A percentile compares a stretch with the other conserved stretches of the same genome.
Conservation (phyloP, 2,797 vertebrate genomes). For the Myotis pilosus region DNA sequence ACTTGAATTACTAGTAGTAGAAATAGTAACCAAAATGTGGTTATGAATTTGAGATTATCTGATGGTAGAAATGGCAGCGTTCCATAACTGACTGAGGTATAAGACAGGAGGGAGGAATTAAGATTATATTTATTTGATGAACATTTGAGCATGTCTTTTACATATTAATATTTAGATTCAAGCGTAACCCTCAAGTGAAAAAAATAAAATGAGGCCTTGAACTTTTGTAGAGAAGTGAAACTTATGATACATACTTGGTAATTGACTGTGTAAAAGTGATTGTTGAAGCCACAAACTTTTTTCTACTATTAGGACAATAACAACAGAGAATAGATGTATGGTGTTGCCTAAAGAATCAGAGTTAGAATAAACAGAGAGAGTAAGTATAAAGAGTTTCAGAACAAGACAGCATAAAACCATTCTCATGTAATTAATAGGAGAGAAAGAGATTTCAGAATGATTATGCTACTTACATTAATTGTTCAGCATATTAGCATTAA, state of each 20-base stretch:
- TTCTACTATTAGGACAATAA: neutral
- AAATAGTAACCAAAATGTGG: neutral
- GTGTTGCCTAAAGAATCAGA: neutral
- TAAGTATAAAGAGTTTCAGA: neutral
- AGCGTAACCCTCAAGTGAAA: neutral
- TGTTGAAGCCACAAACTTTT: neutral
- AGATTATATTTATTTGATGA: neutral
- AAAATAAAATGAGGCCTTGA: neutral
- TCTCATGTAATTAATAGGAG: neutral
- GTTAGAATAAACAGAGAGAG: neutral
- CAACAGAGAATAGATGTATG: neutral
- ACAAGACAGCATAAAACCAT: neutral
- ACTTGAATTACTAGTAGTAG: neutral
- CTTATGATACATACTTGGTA: neutral
- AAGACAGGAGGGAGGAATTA: neutral
- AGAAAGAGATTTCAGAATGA: neutral
- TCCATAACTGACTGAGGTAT: neutral
- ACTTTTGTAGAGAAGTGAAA: neutral
- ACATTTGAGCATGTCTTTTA: neutral
- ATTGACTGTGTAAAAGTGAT: neutral
- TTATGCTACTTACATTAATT: neutral
- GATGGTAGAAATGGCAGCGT: neutral
- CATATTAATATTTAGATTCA: slow-evolving; percentile 1
- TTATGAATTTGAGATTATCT: neutral
- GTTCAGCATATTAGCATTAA: neutral